These are phyloP conservation scores for Malacosoma neustria DNA, from an alignment of 2,888 invertebrate species.

Conservation along the genomic window DNA sequence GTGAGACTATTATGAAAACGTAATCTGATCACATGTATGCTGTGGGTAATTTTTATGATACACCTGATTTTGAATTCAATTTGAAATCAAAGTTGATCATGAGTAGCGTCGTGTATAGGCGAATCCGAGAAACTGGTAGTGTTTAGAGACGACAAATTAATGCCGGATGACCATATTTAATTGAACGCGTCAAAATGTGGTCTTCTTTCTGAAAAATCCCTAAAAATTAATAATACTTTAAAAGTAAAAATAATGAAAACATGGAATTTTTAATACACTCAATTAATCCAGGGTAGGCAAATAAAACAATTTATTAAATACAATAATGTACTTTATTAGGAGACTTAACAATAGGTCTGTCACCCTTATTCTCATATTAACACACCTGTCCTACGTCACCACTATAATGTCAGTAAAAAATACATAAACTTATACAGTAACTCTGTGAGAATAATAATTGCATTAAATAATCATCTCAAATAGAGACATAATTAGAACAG, in stretches of 20 bases:
- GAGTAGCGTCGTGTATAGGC: no score
- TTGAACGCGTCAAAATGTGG: no score
- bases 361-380: constrained; percentile 47
- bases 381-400: constrained; percentile 48
- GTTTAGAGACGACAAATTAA: no score
- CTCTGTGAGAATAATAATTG: constrained; percentile 2
- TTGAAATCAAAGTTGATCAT: no score
- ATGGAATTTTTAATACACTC: no score
- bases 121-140: no score
- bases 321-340: constrained; percentile 69
- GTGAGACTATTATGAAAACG: constrained; percentile 36
- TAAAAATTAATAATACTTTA: no score
- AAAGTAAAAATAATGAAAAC: no score
- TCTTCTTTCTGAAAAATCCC: no score
- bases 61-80: constrained; percentile 20
- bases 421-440: constrained; percentile 25
- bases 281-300: no score
- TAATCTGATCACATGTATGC: constrained; percentile 33
- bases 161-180: no score
- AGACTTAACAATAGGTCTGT: constrained; percentile 62
- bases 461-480: constrained; percentile 2
- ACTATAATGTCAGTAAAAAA: constrained; percentile 59
- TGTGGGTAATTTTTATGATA: constrained; percentile 17
- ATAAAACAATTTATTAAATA: constrained; percentile 34
- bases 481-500: background rate